Percentiles rank a stretch among this genome's conserved stretches.
Conservation (phyloP, 2,888 invertebrate genomes). For the Hoplodrina blanda region DNA sequence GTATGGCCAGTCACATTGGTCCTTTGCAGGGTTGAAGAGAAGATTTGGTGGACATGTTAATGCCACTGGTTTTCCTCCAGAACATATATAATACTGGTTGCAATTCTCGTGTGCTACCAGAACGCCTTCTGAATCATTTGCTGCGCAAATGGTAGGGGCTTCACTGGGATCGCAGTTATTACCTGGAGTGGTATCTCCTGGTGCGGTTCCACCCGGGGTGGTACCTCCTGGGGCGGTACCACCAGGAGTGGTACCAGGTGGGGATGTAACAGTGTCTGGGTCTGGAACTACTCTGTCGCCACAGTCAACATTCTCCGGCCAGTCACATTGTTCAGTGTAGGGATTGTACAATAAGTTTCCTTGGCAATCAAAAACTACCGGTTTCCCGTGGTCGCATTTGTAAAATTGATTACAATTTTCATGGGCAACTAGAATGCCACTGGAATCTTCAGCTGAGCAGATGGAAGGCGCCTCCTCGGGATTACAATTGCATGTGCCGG, state of each 20-base stretch:
- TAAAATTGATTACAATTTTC: slow-evolving; percentile 75
- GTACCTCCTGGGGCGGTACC: neutral
- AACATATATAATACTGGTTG: slow-evolving; percentile 67
- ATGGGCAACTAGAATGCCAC: slow-evolving; percentile 67
- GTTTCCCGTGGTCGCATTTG: slow-evolving; percentile 65
- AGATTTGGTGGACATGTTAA: too few relatives aligned
- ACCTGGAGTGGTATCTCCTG: neutral
- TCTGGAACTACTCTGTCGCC: slow-evolving; percentile 60
- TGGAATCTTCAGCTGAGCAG: slow-evolving; percentile 66
- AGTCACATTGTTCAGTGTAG: slow-evolving; percentile 69
- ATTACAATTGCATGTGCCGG: slow-evolving; percentile 30
- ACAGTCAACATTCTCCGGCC: slow-evolving; percentile 70
- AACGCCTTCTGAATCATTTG: slow-evolving; percentile 63
- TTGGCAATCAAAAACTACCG: slow-evolving; percentile 62
- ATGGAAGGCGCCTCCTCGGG: slow-evolving; percentile 67
- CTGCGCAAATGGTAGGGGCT: slow-evolving; percentile 68
- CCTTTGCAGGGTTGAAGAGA: too few relatives aligned
- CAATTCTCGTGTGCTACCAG: slow-evolving; percentile 73
- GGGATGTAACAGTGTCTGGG: slow-evolving; percentile 13
- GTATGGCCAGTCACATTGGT: too few relatives aligned
- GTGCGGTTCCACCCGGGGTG: slow-evolving; percentile 7
- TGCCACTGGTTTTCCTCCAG: too few relatives aligned
- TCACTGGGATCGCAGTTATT: slow-evolving; percentile 63
- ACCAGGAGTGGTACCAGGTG: too few relatives aligned
- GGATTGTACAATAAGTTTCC: slow-evolving; percentile 64